Percentiles rank a stretch among this genome's conserved stretches.
phyloP scores from a whole-genome alignment of 2,888 invertebrate species.

The Apantesis nais region DNA sequence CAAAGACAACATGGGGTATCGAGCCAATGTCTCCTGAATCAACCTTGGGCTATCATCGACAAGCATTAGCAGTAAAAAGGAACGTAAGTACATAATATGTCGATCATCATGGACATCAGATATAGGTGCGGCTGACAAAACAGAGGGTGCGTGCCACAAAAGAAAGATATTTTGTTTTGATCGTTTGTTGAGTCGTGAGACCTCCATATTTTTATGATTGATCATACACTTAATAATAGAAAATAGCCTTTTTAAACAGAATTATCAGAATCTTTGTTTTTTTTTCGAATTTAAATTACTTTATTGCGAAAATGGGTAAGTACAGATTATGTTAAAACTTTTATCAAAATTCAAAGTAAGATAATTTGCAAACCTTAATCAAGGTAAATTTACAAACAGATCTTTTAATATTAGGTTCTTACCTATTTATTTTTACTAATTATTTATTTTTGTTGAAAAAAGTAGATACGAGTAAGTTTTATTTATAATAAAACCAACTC shows the following conservation, averaged over 20 bases:
- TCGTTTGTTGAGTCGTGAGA: neutral
- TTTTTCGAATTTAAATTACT: too few relatives aligned
- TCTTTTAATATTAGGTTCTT: too few relatives aligned
- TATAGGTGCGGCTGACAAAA: constrained; percentile 58
- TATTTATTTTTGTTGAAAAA: too few relatives aligned
- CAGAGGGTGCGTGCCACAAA: constrained; percentile 42
- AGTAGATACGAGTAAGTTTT: too few relatives aligned
- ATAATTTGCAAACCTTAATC: too few relatives aligned
- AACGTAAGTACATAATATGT: constrained; percentile 36
- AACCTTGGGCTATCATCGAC: constrained; percentile 12
- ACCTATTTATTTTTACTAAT: too few relatives aligned
- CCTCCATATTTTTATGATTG: neutral
- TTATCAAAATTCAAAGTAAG: too few relatives aligned
- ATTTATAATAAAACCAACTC: too few relatives aligned
- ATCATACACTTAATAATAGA: neutral
- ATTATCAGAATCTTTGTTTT: too few relatives aligned
- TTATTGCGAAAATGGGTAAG: too few relatives aligned
- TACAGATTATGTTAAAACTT: too few relatives aligned
- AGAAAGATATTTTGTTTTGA: constrained; percentile 19
- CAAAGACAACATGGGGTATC: constrained; percentile 20
- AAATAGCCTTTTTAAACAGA: neutral
- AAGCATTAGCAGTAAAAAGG: constrained; percentile 29
- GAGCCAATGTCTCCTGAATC: constrained; percentile 24
- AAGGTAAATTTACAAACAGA: too few relatives aligned
- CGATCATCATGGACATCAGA: constrained; percentile 43